Percentiles rank a stretch among this genome's conserved stretches.
Evolutionary conservation across 2,888 invertebrate species (phyloP).

Genomic region (Cheilosia grossa): DNA sequence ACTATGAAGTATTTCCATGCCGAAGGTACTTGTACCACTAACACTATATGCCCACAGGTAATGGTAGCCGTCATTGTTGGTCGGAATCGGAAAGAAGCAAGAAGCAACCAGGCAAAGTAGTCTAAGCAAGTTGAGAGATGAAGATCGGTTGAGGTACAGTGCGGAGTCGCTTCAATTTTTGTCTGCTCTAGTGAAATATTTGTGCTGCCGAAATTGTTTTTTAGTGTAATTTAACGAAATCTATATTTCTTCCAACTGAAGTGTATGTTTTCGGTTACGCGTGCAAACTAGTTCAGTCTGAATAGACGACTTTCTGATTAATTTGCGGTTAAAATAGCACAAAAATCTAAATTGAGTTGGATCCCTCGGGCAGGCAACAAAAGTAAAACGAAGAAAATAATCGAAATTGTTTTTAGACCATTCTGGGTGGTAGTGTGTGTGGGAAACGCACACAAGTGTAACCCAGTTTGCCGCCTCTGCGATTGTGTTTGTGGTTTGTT

Average conservation of each 20-base stretch:
- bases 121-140: conserved; percentile 70
- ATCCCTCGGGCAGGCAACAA: conserved; percentile 55
- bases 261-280: neutral
- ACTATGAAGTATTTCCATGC: conserved; percentile 26
- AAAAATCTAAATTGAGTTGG: conserved; percentile 45
- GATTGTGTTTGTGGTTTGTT: conserved; percentile 69
- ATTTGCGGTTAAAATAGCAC: neutral
- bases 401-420: conserved; percentile 70
- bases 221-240: neutral
- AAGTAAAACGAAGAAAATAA: conserved; percentile 50
- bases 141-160: conserved; percentile 64
- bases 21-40: conserved; percentile 29
- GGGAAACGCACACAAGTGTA: conserved; percentile 34
- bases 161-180: conserved; percentile 37
- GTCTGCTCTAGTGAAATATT: conserved; percentile 22
- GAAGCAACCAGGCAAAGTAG: conserved; percentile 72
- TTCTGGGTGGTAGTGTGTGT: conserved; percentile 38
- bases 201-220: conserved; percentile 31
- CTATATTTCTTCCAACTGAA: neutral
- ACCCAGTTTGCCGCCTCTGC: conserved; percentile 27
- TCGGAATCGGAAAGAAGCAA: conserved; percentile 64
- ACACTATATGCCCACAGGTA: conserved; percentile 60
- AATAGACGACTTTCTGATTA: no score
- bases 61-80: conserved; percentile 55
- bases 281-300: neutral